A percentile compares a stretch with the other conserved stretches of the same genome.
Evolutionary conservation across 2,113 vertebrate genomes (phyloP).

Genomic region (Phrynosoma blainvillii): DNA sequence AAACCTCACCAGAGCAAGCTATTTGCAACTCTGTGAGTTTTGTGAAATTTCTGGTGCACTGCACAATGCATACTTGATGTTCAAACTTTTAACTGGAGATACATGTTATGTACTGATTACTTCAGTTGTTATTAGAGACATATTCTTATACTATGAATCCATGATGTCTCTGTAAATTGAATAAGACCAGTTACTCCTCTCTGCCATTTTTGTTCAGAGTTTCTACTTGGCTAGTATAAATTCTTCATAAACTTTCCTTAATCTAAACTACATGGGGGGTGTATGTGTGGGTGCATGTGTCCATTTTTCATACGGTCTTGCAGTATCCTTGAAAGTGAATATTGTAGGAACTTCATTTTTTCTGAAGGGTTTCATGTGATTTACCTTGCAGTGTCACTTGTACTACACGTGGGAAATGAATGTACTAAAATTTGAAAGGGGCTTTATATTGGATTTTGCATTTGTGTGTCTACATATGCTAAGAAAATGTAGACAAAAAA

Average conservation of each 20-base stretch:
- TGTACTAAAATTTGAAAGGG: constrained; percentile 41
- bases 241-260: constrained; percentile 9
- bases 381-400: constrained; percentile 54
- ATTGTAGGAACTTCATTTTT: constrained; percentile 34
- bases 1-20: background rate
- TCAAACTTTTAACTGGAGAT: background rate
- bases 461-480: constrained; percentile 21
- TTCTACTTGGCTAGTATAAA: constrained; percentile 8
- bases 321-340: constrained; percentile 27
- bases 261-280: background rate
- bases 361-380: constrained; percentile 45
- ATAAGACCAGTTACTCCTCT: background rate
- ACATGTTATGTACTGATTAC: background rate
- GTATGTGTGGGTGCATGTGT: background rate
- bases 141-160: constrained; percentile 33
- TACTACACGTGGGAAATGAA: constrained; percentile 48
- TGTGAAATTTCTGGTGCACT: background rate
- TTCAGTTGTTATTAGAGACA: background rate
- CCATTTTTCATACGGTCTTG: constrained; percentile 4
- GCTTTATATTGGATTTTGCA: background rate
- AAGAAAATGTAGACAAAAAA: background rate
- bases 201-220: background rate
- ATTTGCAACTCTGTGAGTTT: too few species aligned
- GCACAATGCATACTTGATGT: background rate
- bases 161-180: constrained; percentile 15